Base-by-base conservation (phyloP, 2,888 invertebrate species). In the Acleris literana region DNA sequence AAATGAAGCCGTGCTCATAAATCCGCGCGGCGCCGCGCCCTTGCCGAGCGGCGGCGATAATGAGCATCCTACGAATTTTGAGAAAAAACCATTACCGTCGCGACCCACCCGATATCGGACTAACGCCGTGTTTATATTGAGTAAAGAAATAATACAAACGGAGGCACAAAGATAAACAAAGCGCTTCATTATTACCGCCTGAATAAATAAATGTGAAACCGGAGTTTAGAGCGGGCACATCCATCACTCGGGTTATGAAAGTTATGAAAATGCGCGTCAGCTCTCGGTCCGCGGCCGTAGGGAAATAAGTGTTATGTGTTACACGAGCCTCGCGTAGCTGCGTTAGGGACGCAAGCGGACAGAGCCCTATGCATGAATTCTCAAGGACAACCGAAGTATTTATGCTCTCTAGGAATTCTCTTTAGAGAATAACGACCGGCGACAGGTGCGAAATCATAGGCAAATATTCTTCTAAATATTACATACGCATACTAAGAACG, bases 71-170 rank as follows among this genome's bases (percentile, higher is more conserved):
- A 67, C 59, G 71, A 71, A 68, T 75, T 59, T 29, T 16, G 51
- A 46, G 44, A 61, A 56, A 69, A 69, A 70, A 71, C 69, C 67
- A 73, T 74, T 76, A 74, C 63, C 58, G 60, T 63, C 29, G 20
- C 56, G 54, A 64, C 68, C 56, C 22, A 39, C 46, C 48, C 53
- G 49, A 67, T 67, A 52, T 49, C 29, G 54, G 57, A 56, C 56
- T 13, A 18, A 44, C 52, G 60, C 66, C 58, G 69, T 72, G 73
- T 74, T 77, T 77, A 74, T 75, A 71, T 70, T 17, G 69, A 56
- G 68, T 60, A 53, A 64, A 61, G 46, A 64, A 57, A 68, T 60
- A 68, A 65, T 46, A 66, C 49, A 25, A 64, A 62, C 52, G 56
- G 20, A 62, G 57, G 52, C 52, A 39, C 25, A 17, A 55, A 52